Conservation (phyloP, 2,113 vertebrate species). For the Gymnobelideus leadbeateri region DNA sequence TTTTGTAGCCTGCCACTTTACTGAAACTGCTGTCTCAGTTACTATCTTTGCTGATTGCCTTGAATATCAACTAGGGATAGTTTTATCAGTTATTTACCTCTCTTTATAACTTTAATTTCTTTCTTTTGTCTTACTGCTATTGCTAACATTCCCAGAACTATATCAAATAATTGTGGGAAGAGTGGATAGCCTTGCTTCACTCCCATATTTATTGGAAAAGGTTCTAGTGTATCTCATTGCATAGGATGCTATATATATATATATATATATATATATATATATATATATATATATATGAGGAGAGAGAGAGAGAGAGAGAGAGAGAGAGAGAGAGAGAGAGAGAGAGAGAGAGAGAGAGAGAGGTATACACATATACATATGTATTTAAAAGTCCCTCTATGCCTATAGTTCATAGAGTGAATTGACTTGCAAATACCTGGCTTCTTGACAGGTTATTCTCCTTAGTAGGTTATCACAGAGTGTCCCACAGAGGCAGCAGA, state of each 20-base stretch:
- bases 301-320: no score
- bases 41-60: not conserved
- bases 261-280: no score
- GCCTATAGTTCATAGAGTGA: not conserved
- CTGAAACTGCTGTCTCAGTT: not conserved
- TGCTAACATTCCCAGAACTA: not conserved
- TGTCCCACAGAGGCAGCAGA: not conserved
- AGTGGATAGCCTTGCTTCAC: no score
- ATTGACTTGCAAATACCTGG: not conserved
- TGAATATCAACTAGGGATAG: not conserved
- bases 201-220: no score
- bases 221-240: no score
- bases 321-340: no score
- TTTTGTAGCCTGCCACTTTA: not conserved
- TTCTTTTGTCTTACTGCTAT: not conserved
- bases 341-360: no score
- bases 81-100: not conserved
- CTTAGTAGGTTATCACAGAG: not conserved
- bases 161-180: not conserved
- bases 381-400: not conserved
- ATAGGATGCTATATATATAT: no score
- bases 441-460: not conserved
- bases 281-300: no score
- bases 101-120: not conserved
- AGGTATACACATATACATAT: no score